Evolutionary conservation across 2,113 vertebrate genomes (phyloP), one percentile per base, ranked within the genome.

Genomic region (Apaloderma vittatum): DNA sequence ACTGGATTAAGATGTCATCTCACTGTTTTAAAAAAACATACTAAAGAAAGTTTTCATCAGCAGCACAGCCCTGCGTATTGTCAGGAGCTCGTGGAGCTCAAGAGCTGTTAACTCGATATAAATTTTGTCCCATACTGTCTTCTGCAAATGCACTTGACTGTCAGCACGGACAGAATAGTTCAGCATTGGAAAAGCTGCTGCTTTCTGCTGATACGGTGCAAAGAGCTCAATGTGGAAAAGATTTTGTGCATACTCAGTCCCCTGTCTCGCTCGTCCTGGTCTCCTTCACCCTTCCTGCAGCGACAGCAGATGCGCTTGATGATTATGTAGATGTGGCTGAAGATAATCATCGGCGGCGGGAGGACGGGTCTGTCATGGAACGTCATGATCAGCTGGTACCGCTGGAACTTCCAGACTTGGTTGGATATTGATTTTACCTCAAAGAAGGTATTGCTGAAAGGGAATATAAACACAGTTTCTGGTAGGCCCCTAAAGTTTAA

Each of bases 391-490:
- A 99, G 98, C 97, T 99, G 99, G 82, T 99, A 99, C 43, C 99
- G 95, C 97, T 99, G 99, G 78, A 99, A 99, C 97, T 99, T 99
- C 99, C 99, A 99, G 63, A 99, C 99, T 96, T 99, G 99, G 97
- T 99, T 99, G 75, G 99, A 99, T 95, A 99, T 99, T 88, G 99
- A 99, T 93, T 99, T 99, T 27, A 99, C 99, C 94, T 99, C 99
- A 94, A 99, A 99, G 98, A 99, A 99, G 30, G 99, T 99, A 96
- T 99, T 99, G 98, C 99, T 99, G 97, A 85, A 88, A 96, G 66
- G 63, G 37, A 88, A 88, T 30, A 91, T 0, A 58, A 29, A 75
- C 32, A 58, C 54, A 23, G 15, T 68, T 76, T 75, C 29, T 51
- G 14, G 15, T n/a, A 49, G 55, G 63, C 11, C 8, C 16, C 11